Evolutionary conservation across 2,797 vertebrate species (phyloP).

Genomic region (Iguana delicatissima): DNA sequence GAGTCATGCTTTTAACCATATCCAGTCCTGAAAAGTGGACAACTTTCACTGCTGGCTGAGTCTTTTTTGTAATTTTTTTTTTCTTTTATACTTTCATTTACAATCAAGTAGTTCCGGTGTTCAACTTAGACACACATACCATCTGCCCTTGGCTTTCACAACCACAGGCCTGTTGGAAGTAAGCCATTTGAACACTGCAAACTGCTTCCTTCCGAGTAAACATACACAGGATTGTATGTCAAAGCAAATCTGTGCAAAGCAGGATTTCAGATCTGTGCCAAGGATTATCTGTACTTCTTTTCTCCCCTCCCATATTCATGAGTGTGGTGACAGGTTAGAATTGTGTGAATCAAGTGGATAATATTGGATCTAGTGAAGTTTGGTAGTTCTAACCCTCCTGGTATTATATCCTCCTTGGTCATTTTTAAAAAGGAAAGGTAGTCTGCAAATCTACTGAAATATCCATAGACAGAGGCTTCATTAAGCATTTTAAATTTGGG

Average conservation of each 20-base stretch:
- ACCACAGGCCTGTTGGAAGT: background rate
- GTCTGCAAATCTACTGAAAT: background rate
- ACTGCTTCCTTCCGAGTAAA: background rate
- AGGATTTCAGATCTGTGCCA: background rate
- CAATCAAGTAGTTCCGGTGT: too few species aligned
- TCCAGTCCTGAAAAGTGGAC: background rate
- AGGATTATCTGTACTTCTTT: background rate
- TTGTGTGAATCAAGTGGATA: background rate
- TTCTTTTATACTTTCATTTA: background rate
- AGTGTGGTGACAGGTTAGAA: background rate
- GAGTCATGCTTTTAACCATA: background rate
- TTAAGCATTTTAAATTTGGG: background rate
- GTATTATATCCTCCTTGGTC: background rate
- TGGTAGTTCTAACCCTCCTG: background rate
- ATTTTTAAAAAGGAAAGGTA: background rate
- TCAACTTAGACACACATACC: background rate
- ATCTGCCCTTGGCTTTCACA: background rate
- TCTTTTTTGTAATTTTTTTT: background rate
- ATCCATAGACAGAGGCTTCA: background rate
- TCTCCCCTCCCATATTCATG: background rate
- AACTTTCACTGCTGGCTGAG: constrained; percentile 26
- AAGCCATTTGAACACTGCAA: background rate
- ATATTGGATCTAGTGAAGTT: background rate
- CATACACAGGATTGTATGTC: background rate
- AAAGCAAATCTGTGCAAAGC: too few species aligned